Conservation (phyloP, 1,140 invertebrate genomes). For the Galleria mellonella region DNA sequence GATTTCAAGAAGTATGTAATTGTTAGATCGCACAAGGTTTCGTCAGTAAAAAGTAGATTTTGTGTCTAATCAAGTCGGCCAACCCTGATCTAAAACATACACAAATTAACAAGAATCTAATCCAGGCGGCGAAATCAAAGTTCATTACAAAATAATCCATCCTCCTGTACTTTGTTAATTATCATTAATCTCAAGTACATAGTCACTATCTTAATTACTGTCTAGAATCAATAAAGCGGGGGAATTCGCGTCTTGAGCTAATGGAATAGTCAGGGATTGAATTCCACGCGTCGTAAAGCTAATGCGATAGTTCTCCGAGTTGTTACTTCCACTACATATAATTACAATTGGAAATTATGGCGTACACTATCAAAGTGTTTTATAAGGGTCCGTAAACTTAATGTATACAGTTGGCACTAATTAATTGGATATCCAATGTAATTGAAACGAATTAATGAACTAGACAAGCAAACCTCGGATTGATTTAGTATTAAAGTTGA, state of each 20-base stretch:
- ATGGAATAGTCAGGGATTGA: slow-evolving; percentile 29
- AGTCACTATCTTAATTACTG: too few relatives aligned
- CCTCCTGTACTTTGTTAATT: too few relatives aligned
- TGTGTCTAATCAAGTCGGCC: too few relatives aligned
- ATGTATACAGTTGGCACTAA: not conserved
- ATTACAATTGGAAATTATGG: slow-evolving; percentile 65
- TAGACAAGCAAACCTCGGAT: too few relatives aligned
- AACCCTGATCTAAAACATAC: too few relatives aligned
- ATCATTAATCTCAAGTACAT: too few relatives aligned
- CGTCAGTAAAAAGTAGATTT: too few relatives aligned
- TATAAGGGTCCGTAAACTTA: not conserved
- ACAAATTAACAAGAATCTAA: too few relatives aligned
- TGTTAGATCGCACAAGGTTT: too few relatives aligned
- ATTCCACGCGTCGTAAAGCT: slow-evolving; percentile 54
- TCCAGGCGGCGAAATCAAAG: too few relatives aligned
- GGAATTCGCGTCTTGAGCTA: slow-evolving; percentile 3
- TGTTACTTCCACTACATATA: slow-evolving; percentile 72
- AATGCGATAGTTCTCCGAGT: slow-evolving; percentile 31
- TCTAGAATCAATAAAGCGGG: slow-evolving; percentile 3
- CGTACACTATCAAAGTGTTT: not conserved
- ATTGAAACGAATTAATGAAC: not conserved
- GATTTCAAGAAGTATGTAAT: too few relatives aligned
- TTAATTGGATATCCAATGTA: slow-evolving; percentile 1
- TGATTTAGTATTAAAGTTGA: not conserved
- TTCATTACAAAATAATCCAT: too few relatives aligned